These are phyloP conservation scores for Petrosia ficiformis DNA, from an alignment of 37 sponge, comb jelly and placozoan genomes.

Conservation along the genomic window DNA sequence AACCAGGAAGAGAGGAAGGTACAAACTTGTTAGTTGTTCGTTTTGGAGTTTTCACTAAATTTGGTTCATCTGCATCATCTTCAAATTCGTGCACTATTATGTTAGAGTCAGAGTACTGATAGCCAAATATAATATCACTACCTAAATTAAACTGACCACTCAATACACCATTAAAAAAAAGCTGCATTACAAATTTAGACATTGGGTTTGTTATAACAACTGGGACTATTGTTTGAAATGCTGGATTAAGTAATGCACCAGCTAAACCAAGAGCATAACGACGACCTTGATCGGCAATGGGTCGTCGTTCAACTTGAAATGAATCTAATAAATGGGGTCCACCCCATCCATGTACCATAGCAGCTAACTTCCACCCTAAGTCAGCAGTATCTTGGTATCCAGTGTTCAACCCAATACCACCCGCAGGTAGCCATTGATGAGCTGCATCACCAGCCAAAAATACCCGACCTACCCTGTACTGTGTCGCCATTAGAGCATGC, in stretches of 20 bases:
- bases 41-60: background rate
- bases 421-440: slow-evolving; percentile 82
- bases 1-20: slow-evolving; percentile 68
- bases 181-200: slow-evolving; percentile 3
- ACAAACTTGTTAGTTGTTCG: slow-evolving; percentile 9
- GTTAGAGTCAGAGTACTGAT: slow-evolving; percentile 63
- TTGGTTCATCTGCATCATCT: background rate
- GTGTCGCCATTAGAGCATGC: slow-evolving; percentile 52
- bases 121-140: slow-evolving; percentile 47
- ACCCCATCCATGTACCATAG: slow-evolving; percentile 64
- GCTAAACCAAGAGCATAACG: slow-evolving; percentile 23
- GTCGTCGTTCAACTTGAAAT: slow-evolving; percentile 51
- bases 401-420: slow-evolving; percentile 81
- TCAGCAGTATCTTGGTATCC: slow-evolving; percentile 65
- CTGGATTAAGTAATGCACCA: background rate
- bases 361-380: slow-evolving; percentile 79
- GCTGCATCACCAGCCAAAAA: slow-evolving; percentile 81
- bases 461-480: slow-evolving; percentile 60
- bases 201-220: background rate
- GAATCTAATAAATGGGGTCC: slow-evolving; percentile 65
- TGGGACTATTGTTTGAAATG: background rate
- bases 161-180: background rate
- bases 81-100: slow-evolving; percentile 49
- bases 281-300: slow-evolving; percentile 40
- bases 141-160: background rate